Base-by-base conservation (phyloP, 2,797 vertebrate genomes). In the Chiloscyllium punctatum region DNA sequence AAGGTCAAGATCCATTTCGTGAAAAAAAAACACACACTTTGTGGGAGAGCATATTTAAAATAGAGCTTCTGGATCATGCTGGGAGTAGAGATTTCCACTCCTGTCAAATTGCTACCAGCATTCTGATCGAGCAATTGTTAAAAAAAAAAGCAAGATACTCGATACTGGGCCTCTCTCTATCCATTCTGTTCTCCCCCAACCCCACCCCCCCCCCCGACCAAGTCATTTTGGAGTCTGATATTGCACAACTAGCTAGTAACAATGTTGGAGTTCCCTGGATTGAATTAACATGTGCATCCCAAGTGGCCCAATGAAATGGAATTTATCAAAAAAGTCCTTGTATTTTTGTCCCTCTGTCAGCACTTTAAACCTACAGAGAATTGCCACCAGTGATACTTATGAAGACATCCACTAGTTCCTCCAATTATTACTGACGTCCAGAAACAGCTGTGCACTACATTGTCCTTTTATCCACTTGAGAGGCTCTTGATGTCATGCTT, bases 401-500 rank as follows among this genome's bases (percentile, higher is more conserved):
- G 77, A 94, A 94, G 71, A 74, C 94, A 77, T 95, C 27, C 48
- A 97, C 97, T 96, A 98, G 97, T 96, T 97, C 97, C 98, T 98
- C 98, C 98, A 97, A 96, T 98, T 98, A 98, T 95, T 96, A 96
- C 96, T 98, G 98, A 98, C 97, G 97, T 97, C 97, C 96, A 96
- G 97, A 96, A 98, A 98, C 98, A 97, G 97, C 98, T 97, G 96
- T 97, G 97, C 96, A 96, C 98, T 97, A 97, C 97, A 98, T 97
- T 97, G 97, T 97, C 97, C 97, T 97, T 25, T 0, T 97, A 96
- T 96, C 98, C 97, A 97, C 96, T 96, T 97, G 97, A 97, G 97
- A 97, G 96, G 96, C 96, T 72, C 97, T 97, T 96, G 96, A 96
- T 97, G 96, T 97, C 97, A 97, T 96, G 96, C 96, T 96, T 97